Percentiles rank a stretch among this genome's conserved stretches.
Conservation (phyloP, 2,888 invertebrate genomes). For the Drosophila austrosaltans region DNA sequence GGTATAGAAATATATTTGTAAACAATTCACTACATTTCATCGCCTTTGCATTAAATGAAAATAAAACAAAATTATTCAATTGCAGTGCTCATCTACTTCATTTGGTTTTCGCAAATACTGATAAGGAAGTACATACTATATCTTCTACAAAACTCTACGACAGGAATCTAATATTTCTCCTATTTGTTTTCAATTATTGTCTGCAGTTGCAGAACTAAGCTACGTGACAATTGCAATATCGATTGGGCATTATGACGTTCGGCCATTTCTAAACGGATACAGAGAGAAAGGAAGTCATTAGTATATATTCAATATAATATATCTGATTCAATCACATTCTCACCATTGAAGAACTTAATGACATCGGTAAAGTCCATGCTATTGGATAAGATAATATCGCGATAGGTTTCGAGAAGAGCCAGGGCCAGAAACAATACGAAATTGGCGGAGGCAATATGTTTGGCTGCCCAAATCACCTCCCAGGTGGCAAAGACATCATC, state of each 20-base stretch:
- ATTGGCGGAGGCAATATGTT: constrained; percentile 92
- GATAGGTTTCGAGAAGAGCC: constrained; percentile 94
- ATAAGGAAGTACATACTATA: constrained; percentile 49
- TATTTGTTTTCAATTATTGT: constrained; percentile 96
- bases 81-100: constrained; percentile 14
- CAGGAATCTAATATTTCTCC: neutral
- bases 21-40: neutral
- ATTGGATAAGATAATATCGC: constrained; percentile 97
- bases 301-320: neutral
- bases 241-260: constrained; percentile 95
- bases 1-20: neutral
- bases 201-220: constrained; percentile 94
- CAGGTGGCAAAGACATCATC: constrained; percentile 97
- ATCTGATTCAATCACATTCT: constrained; percentile 71
- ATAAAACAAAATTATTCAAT: neutral
- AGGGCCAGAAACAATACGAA: constrained; percentile 97
- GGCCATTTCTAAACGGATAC: constrained; percentile 93
- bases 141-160: constrained; percentile 14
- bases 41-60: neutral
- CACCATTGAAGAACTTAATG: constrained; percentile 98
- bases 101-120: constrained; percentile 48
- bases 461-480: constrained; percentile 98
- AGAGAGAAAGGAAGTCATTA: neutral
- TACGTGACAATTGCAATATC: constrained; percentile 92
- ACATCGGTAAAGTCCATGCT: constrained; percentile 99